Base-by-base conservation (phyloP, 1,140 invertebrate species). In the Nasonia giraulti region DNA sequence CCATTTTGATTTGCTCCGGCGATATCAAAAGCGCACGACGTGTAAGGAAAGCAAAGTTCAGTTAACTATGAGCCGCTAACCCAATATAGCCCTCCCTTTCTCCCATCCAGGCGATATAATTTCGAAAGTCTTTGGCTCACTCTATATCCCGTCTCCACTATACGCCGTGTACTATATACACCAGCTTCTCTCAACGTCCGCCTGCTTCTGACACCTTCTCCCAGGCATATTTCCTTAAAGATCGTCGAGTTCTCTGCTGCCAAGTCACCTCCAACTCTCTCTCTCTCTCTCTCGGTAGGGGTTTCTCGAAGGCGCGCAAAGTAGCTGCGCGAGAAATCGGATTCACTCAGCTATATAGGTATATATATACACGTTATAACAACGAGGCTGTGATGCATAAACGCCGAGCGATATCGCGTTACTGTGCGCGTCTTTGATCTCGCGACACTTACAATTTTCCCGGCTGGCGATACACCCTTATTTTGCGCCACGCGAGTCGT, bases 391-490 rank as follows among this genome's bases (percentile, higher is more conserved):
- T 0, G n/a, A 12, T n/a, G 74, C 74, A 68, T 85, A 85, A 82
- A 82, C 80, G 71, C 87, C 88, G 87, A 88, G 89, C 88, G 91
- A 92, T 93, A 93, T 93, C 92, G 91, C 92, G 92, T 93, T 93
- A 93, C 92, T 89, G 79, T 80, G 66, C 86, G 82, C 87, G 88
- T 88, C 92, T 93, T 93, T 93, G 92, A 93, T 93, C 92, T 93
- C 87, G 90, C 92, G 92, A 93, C 92, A 93, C 92, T 93, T 92
- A 93, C 92, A 93, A 93, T 93, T 93, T 93, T 89, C 90, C 91
- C 89, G 87, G 90, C 90, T 88, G 91, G 88, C 92, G 92, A 93
- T 93, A 93, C 91, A 92, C 92, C 92, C 92, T 92, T 93, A 93
- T 93, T 92, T 92, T 90, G 88, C 87, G 90, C 91, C 92, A 92